Evolutionary conservation across 2,113 vertebrate species (phyloP).

Genomic region (Actenoides lindsayi): DNA sequence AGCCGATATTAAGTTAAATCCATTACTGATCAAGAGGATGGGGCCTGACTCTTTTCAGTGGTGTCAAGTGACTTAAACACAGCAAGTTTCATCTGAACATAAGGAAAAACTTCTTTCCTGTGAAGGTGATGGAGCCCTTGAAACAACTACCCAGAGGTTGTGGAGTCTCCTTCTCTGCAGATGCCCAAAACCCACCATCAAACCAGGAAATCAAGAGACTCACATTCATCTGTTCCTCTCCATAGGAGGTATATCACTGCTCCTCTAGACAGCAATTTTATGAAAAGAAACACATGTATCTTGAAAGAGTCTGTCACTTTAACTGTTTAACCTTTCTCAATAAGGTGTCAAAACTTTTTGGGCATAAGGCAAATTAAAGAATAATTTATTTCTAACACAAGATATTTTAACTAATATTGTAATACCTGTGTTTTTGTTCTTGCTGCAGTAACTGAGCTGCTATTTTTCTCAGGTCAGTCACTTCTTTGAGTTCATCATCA

Average conservation of each 20-base stretch:
- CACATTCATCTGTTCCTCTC: not conserved
- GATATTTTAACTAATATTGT: not conserved
- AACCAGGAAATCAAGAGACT: not conserved
- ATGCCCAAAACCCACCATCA: not conserved
- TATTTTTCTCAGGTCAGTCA: constrained; percentile 94
- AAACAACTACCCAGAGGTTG: too few relatives aligned
- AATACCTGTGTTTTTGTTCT: constrained; percentile 94
- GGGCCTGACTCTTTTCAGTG: too few relatives aligned
- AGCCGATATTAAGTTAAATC: not conserved
- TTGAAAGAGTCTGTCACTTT: not conserved
- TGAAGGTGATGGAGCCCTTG: too few relatives aligned
- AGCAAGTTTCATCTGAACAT: too few relatives aligned
- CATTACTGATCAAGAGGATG: not conserved
- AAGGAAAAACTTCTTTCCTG: too few relatives aligned
- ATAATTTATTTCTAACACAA: not conserved
- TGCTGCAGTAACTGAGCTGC: constrained; percentile 94
- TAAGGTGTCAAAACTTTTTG: not conserved
- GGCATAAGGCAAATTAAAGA: not conserved
- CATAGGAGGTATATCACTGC: not conserved
- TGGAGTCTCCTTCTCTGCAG: too few relatives aligned
- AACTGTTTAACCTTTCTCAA: not conserved
- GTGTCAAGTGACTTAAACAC: too few relatives aligned
- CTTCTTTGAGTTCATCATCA: constrained; percentile 93
- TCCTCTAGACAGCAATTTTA: not conserved
- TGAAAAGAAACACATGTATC: not conserved